Percentiles rank a stretch among this genome's conserved stretches.
phyloP scores from a whole-genome alignment of 2,888 invertebrate genomes.

The Drosophila limbata region DNA sequence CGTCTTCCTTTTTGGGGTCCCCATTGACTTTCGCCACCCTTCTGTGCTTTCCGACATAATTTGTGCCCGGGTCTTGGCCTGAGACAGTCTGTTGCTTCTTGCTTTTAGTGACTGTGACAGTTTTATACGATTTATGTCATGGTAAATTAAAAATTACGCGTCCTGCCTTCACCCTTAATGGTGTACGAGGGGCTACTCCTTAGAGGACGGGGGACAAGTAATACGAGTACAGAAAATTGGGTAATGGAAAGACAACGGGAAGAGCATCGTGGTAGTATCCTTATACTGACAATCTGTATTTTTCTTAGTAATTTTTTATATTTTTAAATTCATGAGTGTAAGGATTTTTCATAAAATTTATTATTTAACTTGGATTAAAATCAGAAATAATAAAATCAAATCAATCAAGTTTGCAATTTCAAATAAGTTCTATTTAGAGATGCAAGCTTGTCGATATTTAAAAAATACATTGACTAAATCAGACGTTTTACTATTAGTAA shows the following conservation, averaged over 20 bases:
- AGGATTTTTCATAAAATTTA: neutral
- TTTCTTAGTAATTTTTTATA: slow-evolving; percentile 54
- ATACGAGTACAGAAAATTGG: slow-evolving; percentile 37
- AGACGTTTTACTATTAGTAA: neutral
- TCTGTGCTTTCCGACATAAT: slow-evolving; percentile 69
- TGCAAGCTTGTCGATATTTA: neutral
- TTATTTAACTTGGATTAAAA: no score
- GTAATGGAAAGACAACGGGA: slow-evolving; percentile 31
- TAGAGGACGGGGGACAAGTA: slow-evolving; percentile 6
- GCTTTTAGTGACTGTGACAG: slow-evolving; percentile 81
- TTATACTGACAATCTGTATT: slow-evolving; percentile 42
- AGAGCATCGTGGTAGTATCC: slow-evolving; percentile 2
- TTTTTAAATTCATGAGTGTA: slow-evolving; percentile 21
- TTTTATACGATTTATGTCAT: slow-evolving; percentile 81
- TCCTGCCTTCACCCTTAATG: slow-evolving; percentile 45
- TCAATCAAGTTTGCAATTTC: no score
- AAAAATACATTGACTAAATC: neutral
- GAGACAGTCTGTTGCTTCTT: slow-evolving; percentile 69
- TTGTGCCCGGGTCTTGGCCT: slow-evolving; percentile 52
- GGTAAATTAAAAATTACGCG: slow-evolving; percentile 79
- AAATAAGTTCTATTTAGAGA: no score
- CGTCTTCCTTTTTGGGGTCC: slow-evolving; percentile 32
- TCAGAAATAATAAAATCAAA: no score
- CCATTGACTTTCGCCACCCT: slow-evolving; percentile 77
- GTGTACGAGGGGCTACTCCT: slow-evolving; percentile 8